Base-by-base conservation (phyloP, 2,888 invertebrate genomes). In the Tachystola acroxantha region DNA sequence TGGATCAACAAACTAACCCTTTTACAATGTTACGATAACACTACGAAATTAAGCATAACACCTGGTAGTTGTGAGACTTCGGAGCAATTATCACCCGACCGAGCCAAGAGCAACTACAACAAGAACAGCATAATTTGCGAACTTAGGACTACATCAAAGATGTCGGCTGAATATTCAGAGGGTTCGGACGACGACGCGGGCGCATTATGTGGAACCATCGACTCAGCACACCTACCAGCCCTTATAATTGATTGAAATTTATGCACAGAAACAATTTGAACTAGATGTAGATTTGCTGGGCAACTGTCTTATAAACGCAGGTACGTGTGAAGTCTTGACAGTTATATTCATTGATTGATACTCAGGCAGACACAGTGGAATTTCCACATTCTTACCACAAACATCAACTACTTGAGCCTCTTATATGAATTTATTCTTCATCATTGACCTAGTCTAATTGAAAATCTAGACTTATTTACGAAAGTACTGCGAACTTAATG, bases 221-320 rank as follows among this genome's bases (percentile, higher is more conserved):
- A 56, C 60, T 53, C 54, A 50, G 55, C 58, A 55, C 59, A 63
- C 65, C 72, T 68, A 3, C 3, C 16, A 59, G 57, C 57, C 64
- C 50, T 53, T 48, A 50, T 79, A 79, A 79, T 80, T 78, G 75
- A 79, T 79, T 79, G 75, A 78, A 78, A 79, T 77, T 68, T 76
- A 79, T 79, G 76, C 79, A 74, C 57, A 71, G 64, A 54, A 66
- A 67, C 67, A 60, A 68, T 64, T 68, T 64, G 52, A 54, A 57
- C 58, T 57, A 43, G 50, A 51, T 45, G 62, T 58, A 51, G 53
- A 58, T 55, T 51, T 49, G 49, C 47, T 52, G 48, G 52, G 45
- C 50, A 48, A 50, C 48, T 49, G 47, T 61, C 64, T 67, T 64
- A 55, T 43, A 41, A 53, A 46, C 19, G 32, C 53, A 54, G 60